These are phyloP conservation scores for Agriopis leucophaearia DNA, from an alignment of 2,888 invertebrate species.

Conservation along the genomic window DNA sequence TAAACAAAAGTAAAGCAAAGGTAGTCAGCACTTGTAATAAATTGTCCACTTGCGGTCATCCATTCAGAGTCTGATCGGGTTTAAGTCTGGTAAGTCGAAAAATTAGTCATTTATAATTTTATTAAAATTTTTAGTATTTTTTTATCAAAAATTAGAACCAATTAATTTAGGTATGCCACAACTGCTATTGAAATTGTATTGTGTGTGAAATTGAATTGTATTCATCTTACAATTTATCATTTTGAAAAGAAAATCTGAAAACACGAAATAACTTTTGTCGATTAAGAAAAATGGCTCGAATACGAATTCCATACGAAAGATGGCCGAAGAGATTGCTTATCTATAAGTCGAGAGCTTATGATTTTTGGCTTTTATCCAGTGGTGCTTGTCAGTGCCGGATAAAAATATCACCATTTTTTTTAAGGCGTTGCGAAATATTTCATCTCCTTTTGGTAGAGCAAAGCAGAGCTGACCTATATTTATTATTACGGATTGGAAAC, in stretches of 20 bases:
- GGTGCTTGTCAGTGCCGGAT: slow-evolving; percentile 7
- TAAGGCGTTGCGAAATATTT: slow-evolving; percentile 2
- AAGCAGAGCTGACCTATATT: slow-evolving; percentile 2
- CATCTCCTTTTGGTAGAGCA: not conserved
- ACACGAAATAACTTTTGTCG: not conserved
- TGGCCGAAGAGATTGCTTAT: slow-evolving; percentile 12
- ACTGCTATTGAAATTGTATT: too few species aligned
- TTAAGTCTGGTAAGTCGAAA: too few species aligned
- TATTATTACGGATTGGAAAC: not conserved
- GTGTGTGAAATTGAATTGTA: too few species aligned
- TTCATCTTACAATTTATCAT: not conserved
- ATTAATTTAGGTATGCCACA: not conserved
- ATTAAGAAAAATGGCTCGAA: slow-evolving; percentile 8
- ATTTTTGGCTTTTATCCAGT: slow-evolving; percentile 19
- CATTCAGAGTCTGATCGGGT: too few species aligned
- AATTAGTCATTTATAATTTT: too few species aligned
- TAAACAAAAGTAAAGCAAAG: too few species aligned
- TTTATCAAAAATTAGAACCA: too few species aligned
- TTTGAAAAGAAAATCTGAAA: not conserved
- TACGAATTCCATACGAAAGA: slow-evolving; percentile 4
- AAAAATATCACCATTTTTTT: slow-evolving; percentile 1
- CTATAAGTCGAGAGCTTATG: slow-evolving; percentile 12
- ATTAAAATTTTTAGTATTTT: too few species aligned
- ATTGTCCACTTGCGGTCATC: too few species aligned
- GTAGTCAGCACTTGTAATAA: too few species aligned